A percentile compares a stretch with the other conserved stretches of the same genome.
These are phyloP conservation scores for Actenoides hombroni DNA, from an alignment of 2,113 vertebrate genomes.

Conservation along the genomic window DNA sequence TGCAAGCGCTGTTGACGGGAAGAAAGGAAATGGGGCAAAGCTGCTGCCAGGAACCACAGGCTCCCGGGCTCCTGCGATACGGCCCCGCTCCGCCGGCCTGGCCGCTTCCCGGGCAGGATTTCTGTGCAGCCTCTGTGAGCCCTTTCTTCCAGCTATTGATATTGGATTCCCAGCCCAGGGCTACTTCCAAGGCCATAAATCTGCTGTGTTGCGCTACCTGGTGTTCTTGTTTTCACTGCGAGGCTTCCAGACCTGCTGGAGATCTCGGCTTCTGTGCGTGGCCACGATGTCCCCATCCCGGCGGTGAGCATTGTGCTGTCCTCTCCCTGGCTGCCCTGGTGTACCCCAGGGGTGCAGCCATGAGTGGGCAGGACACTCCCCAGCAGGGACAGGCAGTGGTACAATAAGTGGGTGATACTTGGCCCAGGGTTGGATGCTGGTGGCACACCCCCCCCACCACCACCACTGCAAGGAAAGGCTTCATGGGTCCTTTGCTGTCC, in stretches of 20 bases:
- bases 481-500: not conserved
- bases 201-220: conserved; percentile 22
- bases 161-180: conserved; percentile 42
- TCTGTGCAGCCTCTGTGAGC: conserved; percentile 34
- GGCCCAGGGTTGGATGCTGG: not conserved
- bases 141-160: conserved; percentile 64
- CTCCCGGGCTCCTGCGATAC: conserved; percentile 40
- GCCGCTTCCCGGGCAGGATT: conserved; percentile 25
- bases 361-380: not conserved
- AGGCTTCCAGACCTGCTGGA: conserved; percentile 14
- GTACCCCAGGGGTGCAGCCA: accelerated
- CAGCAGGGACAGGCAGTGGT: accelerated
- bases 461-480: accelerated
- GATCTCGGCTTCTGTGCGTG: not conserved
- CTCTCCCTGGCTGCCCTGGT: accelerated
- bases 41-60: conserved; percentile 68
- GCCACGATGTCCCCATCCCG: accelerated
- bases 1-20: conserved; percentile 33
- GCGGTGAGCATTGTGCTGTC: accelerated
- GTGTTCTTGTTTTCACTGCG: conserved; percentile 12
- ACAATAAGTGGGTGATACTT: not conserved
- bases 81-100: not conserved
- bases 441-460: too few species aligned
- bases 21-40: conserved; percentile 61
- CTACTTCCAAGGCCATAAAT: conserved; percentile 47